Percentiles rank a stretch among this genome's conserved stretches.
phyloP scores from a whole-genome alignment of 2,888 invertebrate genomes.

The Aethes cnicana region DNA sequence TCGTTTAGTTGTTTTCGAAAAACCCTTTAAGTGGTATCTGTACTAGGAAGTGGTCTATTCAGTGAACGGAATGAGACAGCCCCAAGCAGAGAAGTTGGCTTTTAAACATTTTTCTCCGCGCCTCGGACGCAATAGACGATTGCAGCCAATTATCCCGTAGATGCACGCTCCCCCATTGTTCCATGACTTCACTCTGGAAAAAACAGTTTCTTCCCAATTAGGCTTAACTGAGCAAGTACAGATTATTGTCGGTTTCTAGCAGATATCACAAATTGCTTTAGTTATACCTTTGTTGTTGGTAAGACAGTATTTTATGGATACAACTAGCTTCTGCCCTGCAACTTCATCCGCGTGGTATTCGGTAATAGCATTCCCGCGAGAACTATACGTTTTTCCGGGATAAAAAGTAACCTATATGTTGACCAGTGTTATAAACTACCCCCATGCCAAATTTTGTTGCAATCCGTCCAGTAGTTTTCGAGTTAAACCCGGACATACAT shows the following conservation, averaged over 20 bases:
- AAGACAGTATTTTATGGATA: slow-evolving; percentile 39
- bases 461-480: too few relatives aligned
- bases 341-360: too few relatives aligned
- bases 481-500: too few relatives aligned
- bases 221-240: slow-evolving; percentile 2
- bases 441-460: too few relatives aligned
- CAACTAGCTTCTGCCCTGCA: too few relatives aligned
- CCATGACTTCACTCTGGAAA: slow-evolving; percentile 16
- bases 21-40: slow-evolving; percentile 8
- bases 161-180: slow-evolving; percentile 22
- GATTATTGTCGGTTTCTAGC: slow-evolving; percentile 1
- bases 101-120: slow-evolving; percentile 30
- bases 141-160: slow-evolving; percentile 30
- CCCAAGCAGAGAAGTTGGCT: slow-evolving; percentile 24
- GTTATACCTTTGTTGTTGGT: too few relatives aligned
- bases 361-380: too few relatives aligned
- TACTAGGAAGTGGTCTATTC: slow-evolving; percentile 12
- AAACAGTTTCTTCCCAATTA: slow-evolving; percentile 16
- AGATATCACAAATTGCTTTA: too few relatives aligned
- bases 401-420: too few relatives aligned
- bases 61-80: slow-evolving; percentile 14
- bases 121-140: slow-evolving; percentile 23
- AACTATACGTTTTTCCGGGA: too few relatives aligned
- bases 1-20: too few relatives aligned
- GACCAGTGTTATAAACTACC: too few relatives aligned